Evolutionary conservation across 2,113 vertebrate species (phyloP).

Genomic region (Periophthalmodon schlosseri): DNA sequence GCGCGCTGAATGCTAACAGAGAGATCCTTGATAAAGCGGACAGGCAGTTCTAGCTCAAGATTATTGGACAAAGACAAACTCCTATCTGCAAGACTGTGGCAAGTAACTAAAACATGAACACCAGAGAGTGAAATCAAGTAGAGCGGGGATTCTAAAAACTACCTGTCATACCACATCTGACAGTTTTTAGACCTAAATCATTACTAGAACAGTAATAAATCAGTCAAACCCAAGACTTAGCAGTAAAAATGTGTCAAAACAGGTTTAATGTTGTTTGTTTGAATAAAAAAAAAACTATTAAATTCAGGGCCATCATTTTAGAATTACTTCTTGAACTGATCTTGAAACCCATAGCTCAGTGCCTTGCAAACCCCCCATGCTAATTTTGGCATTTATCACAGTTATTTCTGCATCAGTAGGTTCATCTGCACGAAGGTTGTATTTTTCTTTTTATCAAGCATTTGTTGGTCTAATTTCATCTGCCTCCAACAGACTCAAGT

Average conservation of each 20-base stretch:
- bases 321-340: too few relatives aligned
- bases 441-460: not conserved
- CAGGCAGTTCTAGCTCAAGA: conserved; percentile 56
- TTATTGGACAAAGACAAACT: conserved; percentile 62
- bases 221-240: too few relatives aligned
- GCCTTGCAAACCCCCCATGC: too few relatives aligned
- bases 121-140: conserved; percentile 16
- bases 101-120: conserved; percentile 39
- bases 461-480: not conserved
- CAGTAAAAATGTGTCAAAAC: too few relatives aligned
- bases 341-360: too few relatives aligned
- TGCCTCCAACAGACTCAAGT: not conserved
- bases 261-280: too few relatives aligned
- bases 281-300: too few relatives aligned
- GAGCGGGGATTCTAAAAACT: not conserved
- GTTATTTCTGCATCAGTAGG: too few relatives aligned
- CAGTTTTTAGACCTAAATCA: too few relatives aligned
- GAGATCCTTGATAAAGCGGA: conserved; percentile 69
- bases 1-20: conserved; percentile 73
- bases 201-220: too few relatives aligned
- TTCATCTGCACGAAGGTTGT: not conserved
- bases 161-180: not conserved
- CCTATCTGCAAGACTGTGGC: conserved; percentile 39
- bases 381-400: too few relatives aligned
- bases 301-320: too few relatives aligned